A percentile compares a stretch with the other conserved stretches of the same genome.
Evolutionary conservation across 2,797 vertebrate species (phyloP).

Genomic region (Fratercula arctica): DNA sequence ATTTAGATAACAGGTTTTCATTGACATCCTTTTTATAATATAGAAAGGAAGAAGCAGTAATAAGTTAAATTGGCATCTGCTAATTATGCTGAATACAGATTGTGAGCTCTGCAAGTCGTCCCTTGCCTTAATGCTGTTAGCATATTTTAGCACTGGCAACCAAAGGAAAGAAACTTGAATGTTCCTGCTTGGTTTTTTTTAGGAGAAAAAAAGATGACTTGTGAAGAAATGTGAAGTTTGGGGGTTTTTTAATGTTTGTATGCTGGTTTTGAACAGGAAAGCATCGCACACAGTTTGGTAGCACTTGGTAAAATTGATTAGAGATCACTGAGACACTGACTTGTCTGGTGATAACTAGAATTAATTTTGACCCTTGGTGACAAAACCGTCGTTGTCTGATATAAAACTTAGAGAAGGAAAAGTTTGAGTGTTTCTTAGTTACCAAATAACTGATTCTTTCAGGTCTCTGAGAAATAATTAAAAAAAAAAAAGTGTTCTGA

Average conservation of each 20-base stretch:
- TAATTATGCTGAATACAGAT: constrained; percentile 74
- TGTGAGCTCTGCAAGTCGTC: constrained; percentile 68
- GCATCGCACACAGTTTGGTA: neutral
- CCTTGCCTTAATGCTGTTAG: constrained; percentile 71
- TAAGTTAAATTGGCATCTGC: constrained; percentile 73
- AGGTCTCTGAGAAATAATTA: neutral
- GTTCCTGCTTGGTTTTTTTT: constrained; percentile 2
- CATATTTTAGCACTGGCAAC: constrained; percentile 72
- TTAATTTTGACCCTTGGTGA: neutral
- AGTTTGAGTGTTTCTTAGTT: neutral
- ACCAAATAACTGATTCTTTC: neutral
- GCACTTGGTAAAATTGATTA: neutral
- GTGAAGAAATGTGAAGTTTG: constrained; percentile 16
- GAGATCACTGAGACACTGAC: neutral
- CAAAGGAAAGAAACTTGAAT: constrained; percentile 58
- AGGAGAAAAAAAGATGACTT: neutral
- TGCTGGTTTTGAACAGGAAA: neutral
- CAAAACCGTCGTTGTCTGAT: neutral
- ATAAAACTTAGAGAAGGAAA: neutral
- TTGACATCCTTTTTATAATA: constrained; percentile 45
- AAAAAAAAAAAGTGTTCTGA: rapidly evolving
- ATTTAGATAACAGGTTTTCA: constrained; percentile 64
- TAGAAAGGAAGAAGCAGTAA: constrained; percentile 64
- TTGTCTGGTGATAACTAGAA: neutral
- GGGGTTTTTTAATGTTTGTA: neutral